Percentiles rank a stretch among this genome's conserved stretches.
These are phyloP conservation scores for Loriculus beryllinus DNA, from an alignment of 2,797 vertebrate species.

Conservation along the genomic window DNA sequence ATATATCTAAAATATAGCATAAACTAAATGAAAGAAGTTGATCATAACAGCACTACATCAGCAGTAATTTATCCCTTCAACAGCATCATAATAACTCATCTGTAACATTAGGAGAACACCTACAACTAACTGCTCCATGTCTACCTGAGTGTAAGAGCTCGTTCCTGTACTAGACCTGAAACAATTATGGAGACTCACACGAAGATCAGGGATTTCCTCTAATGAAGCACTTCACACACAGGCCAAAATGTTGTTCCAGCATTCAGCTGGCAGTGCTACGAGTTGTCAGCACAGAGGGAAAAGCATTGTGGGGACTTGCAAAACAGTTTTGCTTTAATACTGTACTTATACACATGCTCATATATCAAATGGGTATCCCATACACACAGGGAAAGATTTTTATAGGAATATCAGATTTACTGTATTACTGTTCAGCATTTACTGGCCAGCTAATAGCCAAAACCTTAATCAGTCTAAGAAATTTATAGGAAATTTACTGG, in stretches of 20 bases:
- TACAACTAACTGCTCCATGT: not conserved
- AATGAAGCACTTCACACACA: not conserved
- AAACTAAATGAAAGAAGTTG: not conserved
- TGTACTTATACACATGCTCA: not conserved
- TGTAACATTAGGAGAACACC: fast-evolving
- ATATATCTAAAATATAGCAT: not conserved
- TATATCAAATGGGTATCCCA: not conserved
- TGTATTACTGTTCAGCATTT: not conserved
- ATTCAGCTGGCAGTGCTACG: not conserved
- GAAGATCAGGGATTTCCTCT: not conserved
- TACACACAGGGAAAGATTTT: not conserved
- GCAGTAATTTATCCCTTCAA: not conserved
- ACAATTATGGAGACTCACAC: not conserved
- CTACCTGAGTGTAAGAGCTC: not conserved
- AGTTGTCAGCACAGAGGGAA: not conserved
- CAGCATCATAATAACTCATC: not conserved
- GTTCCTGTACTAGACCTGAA: not conserved
- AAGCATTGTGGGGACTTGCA: not conserved
- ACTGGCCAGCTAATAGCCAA: not conserved
- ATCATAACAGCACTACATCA: fast-evolving
- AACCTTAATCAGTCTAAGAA: not conserved
- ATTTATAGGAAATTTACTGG: not conserved
- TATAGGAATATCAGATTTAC: not conserved
- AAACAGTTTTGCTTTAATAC: not conserved
- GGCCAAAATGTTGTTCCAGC: not conserved